These are phyloP conservation scores for Pocillopora meandrina DNA, from an alignment of 92 coral and sea anemone species.

Conservation along the genomic window DNA sequence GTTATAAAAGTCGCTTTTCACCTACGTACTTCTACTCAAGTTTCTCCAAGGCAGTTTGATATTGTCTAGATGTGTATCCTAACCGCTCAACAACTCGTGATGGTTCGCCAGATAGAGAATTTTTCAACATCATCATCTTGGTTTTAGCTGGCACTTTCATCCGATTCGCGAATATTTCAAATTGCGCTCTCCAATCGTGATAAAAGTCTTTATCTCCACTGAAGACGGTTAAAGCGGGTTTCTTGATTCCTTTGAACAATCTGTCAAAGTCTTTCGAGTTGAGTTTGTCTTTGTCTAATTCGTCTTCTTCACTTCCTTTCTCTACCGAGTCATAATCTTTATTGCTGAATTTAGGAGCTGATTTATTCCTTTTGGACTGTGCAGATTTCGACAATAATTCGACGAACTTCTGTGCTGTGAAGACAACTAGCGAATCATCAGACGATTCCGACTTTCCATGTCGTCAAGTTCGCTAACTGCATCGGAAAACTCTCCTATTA, in stretches of 20 bases:
- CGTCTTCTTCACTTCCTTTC: conserved; percentile 5
- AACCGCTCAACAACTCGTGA: conserved; percentile 43
- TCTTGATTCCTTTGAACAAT: conserved; percentile 56
- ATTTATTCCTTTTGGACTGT: neutral
- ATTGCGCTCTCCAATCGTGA: conserved; percentile 60
- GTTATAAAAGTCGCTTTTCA: conserved; percentile 50
- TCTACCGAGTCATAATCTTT: conserved; percentile 5
- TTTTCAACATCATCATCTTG: conserved; percentile 58
- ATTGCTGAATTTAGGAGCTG: conserved; percentile 4
- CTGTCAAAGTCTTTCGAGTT: conserved; percentile 20
- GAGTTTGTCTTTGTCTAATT: conserved; percentile 5
- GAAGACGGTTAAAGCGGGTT: conserved; percentile 40
- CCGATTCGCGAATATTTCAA: conserved; percentile 50
- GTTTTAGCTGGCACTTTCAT: conserved; percentile 43
- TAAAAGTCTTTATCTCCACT: conserved; percentile 53
- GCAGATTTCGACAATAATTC: conserved; percentile 2
- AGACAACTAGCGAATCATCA: conserved; percentile 10
- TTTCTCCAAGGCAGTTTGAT: conserved; percentile 54
- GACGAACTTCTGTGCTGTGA: neutral
- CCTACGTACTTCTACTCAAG: conserved; percentile 55
- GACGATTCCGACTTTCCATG: neutral
- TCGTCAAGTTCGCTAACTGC: neutral
- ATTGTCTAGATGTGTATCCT: conserved; percentile 42
- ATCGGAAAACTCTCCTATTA: neutral
- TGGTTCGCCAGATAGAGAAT: conserved; percentile 36